Evolutionary conservation across 2,113 vertebrate species (phyloP).

Genomic region (Puma concolor): DNA sequence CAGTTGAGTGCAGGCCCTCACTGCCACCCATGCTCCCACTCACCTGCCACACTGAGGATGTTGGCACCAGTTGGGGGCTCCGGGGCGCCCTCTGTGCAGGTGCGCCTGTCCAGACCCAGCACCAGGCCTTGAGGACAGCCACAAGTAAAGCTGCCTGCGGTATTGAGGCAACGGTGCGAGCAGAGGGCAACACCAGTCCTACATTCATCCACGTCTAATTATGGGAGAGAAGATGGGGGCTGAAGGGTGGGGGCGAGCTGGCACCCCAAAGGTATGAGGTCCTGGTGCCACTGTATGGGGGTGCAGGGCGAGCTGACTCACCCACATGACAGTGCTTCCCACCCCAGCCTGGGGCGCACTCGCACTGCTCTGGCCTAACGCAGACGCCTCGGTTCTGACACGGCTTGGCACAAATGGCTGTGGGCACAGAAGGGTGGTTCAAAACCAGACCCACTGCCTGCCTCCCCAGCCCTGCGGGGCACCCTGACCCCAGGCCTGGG

Average conservation of each 20-base stretch:
- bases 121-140: slow-evolving; percentile 70
- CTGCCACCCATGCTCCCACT: background rate
- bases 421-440: background rate
- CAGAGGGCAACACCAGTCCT: slow-evolving; percentile 59
- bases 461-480: background rate
- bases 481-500: background rate
- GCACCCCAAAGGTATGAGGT: fast-evolving
- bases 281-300: background rate
- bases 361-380: slow-evolving; percentile 71
- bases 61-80: slow-evolving; percentile 52
- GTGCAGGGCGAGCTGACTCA: slow-evolving; percentile 44
- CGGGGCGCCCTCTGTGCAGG: slow-evolving; percentile 15
- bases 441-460: fast-evolving
- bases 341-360: slow-evolving; percentile 82
- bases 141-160: slow-evolving; percentile 80
- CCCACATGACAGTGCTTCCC: slow-evolving; percentile 83
- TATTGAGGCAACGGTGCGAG: slow-evolving; percentile 78
- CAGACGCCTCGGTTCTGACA: slow-evolving; percentile 82
- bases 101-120: slow-evolving; percentile 64
- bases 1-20: fast-evolving
- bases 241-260: background rate
- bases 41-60: slow-evolving; percentile 69
- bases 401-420: slow-evolving; percentile 83
- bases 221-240: background rate
- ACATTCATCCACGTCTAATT: slow-evolving; percentile 83